A percentile compares a stretch with the other conserved stretches of the same genome.
phyloP scores from a whole-genome alignment of 2,113 vertebrate species.

The Prunella himalayana region DNA sequence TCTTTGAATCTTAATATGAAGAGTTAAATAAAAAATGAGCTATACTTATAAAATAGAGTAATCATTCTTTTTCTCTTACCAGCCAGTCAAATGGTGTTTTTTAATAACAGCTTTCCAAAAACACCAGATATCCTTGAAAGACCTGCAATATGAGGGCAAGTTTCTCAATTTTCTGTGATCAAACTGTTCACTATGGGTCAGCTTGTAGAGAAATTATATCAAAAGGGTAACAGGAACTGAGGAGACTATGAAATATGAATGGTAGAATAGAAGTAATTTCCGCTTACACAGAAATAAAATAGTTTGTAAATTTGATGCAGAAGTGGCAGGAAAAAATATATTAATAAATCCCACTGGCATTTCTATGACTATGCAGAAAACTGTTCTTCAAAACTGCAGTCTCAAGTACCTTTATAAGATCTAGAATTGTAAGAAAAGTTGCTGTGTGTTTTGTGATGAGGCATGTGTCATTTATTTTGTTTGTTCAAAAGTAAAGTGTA shows the following conservation, averaged over 20 bases:
- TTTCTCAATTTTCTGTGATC: neutral
- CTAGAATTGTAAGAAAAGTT: neutral
- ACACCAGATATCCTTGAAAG: neutral
- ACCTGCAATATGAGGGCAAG: neutral
- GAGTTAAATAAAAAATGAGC: neutral
- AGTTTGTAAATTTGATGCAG: neutral
- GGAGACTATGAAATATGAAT: neutral
- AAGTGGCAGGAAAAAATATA: neutral
- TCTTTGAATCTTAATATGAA: neutral
- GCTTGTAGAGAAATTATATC: neutral
- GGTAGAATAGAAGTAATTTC: neutral
- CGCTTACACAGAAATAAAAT: neutral
- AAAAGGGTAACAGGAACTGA: neutral
- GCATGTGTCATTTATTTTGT: neutral
- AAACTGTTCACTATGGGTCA: neutral
- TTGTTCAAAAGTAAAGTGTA: neutral
- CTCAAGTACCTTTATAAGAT: neutral
- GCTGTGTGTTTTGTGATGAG: neutral
- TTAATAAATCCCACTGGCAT: neutral
- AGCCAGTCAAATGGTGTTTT: fast-evolving
- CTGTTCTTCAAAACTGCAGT: neutral
- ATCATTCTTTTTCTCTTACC: neutral
- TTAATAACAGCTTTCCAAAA: neutral
- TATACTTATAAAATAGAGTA: neutral
- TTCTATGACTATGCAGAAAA: neutral